Conservation (phyloP, 2,797 vertebrate genomes). For the Taeniopygia guttata region DNA sequence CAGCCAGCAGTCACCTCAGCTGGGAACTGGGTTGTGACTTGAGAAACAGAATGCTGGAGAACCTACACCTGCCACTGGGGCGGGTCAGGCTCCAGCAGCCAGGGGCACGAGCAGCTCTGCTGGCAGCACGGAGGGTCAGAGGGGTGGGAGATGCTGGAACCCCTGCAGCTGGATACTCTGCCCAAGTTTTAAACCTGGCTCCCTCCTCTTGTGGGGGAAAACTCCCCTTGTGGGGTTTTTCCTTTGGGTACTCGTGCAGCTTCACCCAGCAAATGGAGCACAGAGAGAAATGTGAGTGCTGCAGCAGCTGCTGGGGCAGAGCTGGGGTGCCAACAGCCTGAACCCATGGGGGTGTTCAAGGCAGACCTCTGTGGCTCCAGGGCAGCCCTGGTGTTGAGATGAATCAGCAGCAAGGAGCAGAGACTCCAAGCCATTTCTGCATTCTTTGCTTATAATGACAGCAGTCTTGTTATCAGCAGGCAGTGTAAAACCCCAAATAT, state of each 20-base stretch:
- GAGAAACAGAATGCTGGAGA: background rate
- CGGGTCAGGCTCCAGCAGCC: background rate
- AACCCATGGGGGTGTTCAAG: fast-evolving
- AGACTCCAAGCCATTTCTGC: background rate
- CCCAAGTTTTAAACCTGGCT: background rate
- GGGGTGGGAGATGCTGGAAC: background rate
- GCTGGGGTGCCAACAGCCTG: background rate
- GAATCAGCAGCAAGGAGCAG: background rate
- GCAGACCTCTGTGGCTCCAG: background rate
- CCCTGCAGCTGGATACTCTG: background rate
- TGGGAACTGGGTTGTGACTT: background rate
- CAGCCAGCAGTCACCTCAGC: background rate
- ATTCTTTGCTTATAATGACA: background rate
- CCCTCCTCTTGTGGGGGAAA: background rate
- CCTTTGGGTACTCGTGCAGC: background rate
- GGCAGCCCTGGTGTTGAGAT: background rate
- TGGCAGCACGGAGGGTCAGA: fast-evolving
- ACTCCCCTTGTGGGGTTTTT: background rate
- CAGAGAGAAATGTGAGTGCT: fast-evolving
- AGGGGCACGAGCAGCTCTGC: background rate
- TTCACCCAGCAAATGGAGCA: background rate
- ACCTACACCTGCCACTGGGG: fast-evolving
- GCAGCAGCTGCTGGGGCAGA: background rate
- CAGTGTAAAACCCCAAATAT: background rate
- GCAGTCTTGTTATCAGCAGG: background rate